Conservation (phyloP, 2,797 vertebrate species). For the Phrynocephalus forsythii region DNA sequence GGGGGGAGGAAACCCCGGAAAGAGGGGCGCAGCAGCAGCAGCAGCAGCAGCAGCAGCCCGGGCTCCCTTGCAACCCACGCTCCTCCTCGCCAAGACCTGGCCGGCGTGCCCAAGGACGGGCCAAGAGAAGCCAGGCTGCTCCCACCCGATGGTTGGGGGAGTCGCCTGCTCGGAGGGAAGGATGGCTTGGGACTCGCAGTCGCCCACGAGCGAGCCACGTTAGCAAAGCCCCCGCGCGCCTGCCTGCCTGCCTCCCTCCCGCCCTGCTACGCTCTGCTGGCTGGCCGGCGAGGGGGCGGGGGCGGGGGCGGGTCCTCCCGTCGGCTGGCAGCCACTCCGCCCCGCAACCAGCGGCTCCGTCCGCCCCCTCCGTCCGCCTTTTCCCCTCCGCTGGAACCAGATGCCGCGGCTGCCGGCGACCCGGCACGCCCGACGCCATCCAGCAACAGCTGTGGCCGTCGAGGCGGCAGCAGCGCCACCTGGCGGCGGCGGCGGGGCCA, state of each 20-base stretch:
- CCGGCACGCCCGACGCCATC: neutral
- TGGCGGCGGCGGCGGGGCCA: neutral
- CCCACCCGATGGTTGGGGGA: too few relatives aligned
- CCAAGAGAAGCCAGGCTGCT: neutral
- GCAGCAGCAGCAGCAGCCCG: too few relatives aligned
- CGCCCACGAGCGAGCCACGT: conserved; percentile 19
- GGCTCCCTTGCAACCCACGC: too few relatives aligned
- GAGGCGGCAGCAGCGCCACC: neutral
- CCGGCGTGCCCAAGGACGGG: neutral
- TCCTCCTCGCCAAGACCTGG: too few relatives aligned
- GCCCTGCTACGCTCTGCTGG: conserved; percentile 17
- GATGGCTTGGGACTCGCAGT: neutral
- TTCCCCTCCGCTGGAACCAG: conserved; percentile 49
- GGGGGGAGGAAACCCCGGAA: too few relatives aligned
- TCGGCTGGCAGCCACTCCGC: conserved; percentile 12
- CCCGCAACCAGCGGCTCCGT: neutral
- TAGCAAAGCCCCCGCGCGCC: conserved; percentile 49
- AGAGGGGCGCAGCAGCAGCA: neutral
- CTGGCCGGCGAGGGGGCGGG: conserved; percentile 52
- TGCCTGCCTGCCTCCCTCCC: conserved; percentile 4
- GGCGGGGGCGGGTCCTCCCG: conserved; percentile 20
- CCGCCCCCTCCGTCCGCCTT: neutral
- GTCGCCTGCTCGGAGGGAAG: neutral
- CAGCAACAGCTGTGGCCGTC: neutral
- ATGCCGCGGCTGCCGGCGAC: conserved; percentile 32